phyloP scores from a whole-genome alignment of 2,797 vertebrate species.

The Crenichthys baileyi region DNA sequence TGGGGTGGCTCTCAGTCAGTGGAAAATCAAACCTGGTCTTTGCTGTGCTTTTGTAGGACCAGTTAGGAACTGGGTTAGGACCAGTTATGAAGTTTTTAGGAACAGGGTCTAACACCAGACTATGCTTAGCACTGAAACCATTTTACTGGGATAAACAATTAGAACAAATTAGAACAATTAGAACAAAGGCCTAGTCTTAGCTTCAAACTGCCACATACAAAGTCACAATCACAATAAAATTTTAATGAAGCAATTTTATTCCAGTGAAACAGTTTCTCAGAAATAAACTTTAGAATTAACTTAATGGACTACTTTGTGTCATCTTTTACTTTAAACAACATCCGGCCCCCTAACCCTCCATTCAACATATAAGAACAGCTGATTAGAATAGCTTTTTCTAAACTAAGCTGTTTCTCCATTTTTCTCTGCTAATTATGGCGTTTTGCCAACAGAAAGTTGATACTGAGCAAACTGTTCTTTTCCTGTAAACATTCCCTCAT shows the following conservation, averaged over 20 bases:
- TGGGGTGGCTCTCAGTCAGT: too few relatives aligned
- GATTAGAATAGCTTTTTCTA: neutral
- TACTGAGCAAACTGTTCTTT: conserved; percentile 62
- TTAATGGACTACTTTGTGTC: neutral
- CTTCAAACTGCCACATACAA: conserved; percentile 27
- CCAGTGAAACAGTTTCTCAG: neutral
- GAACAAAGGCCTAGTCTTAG: too few relatives aligned
- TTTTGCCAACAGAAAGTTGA: conserved; percentile 52
- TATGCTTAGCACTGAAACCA: too few relatives aligned
- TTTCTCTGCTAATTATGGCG: conserved; percentile 25
- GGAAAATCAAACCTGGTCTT: too few relatives aligned
- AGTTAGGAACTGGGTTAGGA: too few relatives aligned
- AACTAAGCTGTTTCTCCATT: neutral
- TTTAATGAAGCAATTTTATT: conserved; percentile 30
- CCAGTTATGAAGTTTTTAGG: too few relatives aligned
- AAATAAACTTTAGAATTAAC: neutral
- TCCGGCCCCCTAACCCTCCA: neutral
- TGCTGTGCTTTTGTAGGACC: too few relatives aligned
- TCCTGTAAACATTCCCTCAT: conserved; percentile 67
- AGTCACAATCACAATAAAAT: conserved; percentile 17
- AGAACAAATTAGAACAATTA: neutral
- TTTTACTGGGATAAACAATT: too few relatives aligned
- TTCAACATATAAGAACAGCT: conserved; percentile 4
- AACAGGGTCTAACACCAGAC: too few relatives aligned
- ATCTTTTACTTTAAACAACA: too few relatives aligned